Evolutionary conservation across 1,140 invertebrate species (phyloP).

Genomic region (Manduca sexta): DNA sequence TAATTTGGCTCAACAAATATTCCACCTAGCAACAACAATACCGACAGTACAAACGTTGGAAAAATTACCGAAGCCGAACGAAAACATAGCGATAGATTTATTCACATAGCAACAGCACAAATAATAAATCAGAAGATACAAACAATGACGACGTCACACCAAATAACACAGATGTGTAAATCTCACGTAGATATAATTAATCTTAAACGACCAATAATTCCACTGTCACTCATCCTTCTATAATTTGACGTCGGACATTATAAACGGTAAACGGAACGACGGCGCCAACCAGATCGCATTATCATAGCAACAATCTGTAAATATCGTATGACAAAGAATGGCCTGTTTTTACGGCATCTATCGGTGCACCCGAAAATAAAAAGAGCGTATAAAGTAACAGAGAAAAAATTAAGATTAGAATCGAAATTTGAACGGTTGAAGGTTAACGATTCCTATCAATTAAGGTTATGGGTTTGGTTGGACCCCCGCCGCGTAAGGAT

Average conservation of each 20-base stretch:
- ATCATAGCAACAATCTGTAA: constrained; percentile 54
- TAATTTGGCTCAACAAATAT: too few relatives aligned
- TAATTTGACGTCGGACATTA: constrained; percentile 49
- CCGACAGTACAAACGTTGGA: too few relatives aligned
- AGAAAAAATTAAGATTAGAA: constrained; percentile 61
- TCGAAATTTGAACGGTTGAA: constrained; percentile 61
- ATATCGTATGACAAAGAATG: constrained; percentile 69
- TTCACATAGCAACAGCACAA: too few relatives aligned
- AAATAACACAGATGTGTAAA: constrained; percentile 13
- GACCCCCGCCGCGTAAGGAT: constrained; percentile 62
- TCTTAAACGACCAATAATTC: constrained; percentile 28
- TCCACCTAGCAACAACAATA: too few relatives aligned
- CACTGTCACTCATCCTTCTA: constrained; percentile 17
- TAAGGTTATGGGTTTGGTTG: constrained; percentile 61
- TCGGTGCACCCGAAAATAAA: constrained; percentile 69
- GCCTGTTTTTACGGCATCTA: constrained; percentile 66
- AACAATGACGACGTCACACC: too few relatives aligned
- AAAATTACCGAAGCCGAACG: too few relatives aligned
- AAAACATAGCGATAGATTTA: too few relatives aligned
- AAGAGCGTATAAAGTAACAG: constrained; percentile 64
- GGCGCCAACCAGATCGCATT: constrained; percentile 49
- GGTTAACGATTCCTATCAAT: constrained; percentile 72
- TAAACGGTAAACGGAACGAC: constrained; percentile 48
- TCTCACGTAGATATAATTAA: constrained; percentile 19
- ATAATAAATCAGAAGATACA: too few relatives aligned